Evolutionary conservation across 2,113 vertebrate genomes (phyloP).

Genomic region (Pituophis catenifer): DNA sequence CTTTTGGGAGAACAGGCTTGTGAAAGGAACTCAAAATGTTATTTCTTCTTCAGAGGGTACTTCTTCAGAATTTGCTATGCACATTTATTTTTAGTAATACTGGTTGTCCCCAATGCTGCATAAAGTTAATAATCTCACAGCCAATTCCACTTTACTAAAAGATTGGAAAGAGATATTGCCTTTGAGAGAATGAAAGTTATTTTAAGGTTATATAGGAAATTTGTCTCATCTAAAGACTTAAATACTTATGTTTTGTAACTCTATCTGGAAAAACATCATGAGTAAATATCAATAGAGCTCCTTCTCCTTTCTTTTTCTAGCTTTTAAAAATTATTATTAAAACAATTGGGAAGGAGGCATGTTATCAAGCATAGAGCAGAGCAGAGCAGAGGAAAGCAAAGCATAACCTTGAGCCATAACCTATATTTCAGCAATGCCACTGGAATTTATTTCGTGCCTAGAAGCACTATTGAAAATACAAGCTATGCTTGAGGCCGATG

Average conservation of each 20-base stretch:
- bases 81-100: slow-evolving; percentile 42
- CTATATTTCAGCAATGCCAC: neutral
- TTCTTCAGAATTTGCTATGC: slow-evolving; percentile 31
- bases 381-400: neutral
- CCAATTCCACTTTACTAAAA: slow-evolving; percentile 27
- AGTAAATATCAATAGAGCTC: neutral
- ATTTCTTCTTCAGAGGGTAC: slow-evolving; percentile 20
- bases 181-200: slow-evolving; percentile 8
- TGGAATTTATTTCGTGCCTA: neutral
- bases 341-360: neutral
- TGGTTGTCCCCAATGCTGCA: slow-evolving; percentile 24
- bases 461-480: neutral
- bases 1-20: slow-evolving; percentile 16
- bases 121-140: slow-evolving; percentile 25
- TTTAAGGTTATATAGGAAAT: neutral
- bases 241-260: neutral
- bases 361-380: neutral
- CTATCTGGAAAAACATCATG: neutral
- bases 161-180: slow-evolving; percentile 25
- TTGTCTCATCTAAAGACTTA: neutral
- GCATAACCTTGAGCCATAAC: neutral
- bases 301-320: neutral
- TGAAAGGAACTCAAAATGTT: slow-evolving; percentile 28
- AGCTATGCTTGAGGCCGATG: neutral
- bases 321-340: neutral